Conservation (phyloP, 1,140 invertebrate species). For the Ostrea edulis region DNA sequence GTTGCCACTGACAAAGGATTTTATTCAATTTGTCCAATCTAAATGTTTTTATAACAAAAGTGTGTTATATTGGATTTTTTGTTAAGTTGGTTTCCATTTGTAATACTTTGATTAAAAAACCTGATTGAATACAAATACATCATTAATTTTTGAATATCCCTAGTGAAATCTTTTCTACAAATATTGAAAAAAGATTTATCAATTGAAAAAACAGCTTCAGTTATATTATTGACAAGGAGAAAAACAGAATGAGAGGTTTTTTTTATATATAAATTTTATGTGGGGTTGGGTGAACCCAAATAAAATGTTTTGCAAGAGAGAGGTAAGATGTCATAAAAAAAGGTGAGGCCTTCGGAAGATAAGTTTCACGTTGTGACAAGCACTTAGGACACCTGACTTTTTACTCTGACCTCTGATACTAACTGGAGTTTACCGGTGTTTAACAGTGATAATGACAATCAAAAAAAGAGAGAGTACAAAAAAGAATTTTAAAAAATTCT, state of each 20-base stretch:
- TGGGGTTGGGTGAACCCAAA: not conserved
- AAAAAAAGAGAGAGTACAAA: not conserved
- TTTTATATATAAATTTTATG: not conserved
- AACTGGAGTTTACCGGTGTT: not conserved
- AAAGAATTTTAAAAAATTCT: not conserved
- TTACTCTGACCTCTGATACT: not conserved
- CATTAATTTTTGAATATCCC: conserved; percentile 35
- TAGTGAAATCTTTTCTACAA: conserved; percentile 19
- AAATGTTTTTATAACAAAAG: conserved; percentile 40
- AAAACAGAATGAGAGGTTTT: not conserved
- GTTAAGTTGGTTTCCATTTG: conserved; percentile 18
- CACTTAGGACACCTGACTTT: conserved; percentile 10
- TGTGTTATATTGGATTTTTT: conserved; percentile 33
- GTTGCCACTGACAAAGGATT: conserved; percentile 1
- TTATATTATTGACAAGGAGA: conserved; percentile 14
- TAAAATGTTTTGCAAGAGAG: conserved; percentile 27
- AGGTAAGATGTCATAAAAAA: conserved; percentile 36
- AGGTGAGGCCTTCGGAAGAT: conserved; percentile 20
- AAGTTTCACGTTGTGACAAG: conserved; percentile 36
- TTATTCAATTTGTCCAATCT: conserved; percentile 22
- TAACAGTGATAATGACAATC: not conserved
- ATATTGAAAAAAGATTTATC: conserved; percentile 38
- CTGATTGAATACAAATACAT: conserved; percentile 36
- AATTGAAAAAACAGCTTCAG: conserved; percentile 36
- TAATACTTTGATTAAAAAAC: conserved; percentile 32